Conservation (phyloP, 2,888 invertebrate genomes). For the Agriopis marginaria region DNA sequence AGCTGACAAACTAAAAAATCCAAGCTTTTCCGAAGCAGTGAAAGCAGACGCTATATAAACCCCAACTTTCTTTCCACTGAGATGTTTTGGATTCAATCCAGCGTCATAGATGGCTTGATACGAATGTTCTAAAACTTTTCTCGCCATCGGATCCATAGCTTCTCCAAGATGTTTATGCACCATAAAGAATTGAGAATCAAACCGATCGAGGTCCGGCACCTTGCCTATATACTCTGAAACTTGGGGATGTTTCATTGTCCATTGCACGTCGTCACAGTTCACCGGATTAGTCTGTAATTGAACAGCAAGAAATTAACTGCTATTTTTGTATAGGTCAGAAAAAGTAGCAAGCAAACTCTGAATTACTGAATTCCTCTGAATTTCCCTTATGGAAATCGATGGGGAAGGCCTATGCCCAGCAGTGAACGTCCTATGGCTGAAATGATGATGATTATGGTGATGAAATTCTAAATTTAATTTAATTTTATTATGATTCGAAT, state of each 20-base stretch:
- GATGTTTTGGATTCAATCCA: constrained; percentile 85
- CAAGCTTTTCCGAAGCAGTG: constrained; percentile 86
- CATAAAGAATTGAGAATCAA: constrained; percentile 90
- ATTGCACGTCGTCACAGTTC: constrained; percentile 82
- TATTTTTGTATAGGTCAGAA: too few species aligned
- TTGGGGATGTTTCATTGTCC: constrained; percentile 66
- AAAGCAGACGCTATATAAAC: constrained; percentile 78
- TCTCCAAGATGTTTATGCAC: constrained; percentile 88
- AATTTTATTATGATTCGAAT: too few species aligned
- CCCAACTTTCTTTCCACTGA: constrained; percentile 84
- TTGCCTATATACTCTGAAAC: constrained; percentile 88
- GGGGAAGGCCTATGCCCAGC: too few species aligned
- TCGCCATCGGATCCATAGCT: constrained; percentile 81
- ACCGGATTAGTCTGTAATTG: constrained; percentile 82
- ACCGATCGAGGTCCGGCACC: constrained; percentile 85
- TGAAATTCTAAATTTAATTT: too few species aligned
- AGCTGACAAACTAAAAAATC: background rate
- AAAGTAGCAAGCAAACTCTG: too few species aligned
- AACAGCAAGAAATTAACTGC: background rate
- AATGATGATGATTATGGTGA: too few species aligned
- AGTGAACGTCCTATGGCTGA: too few species aligned
- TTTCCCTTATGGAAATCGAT: too few species aligned
- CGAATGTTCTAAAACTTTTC: constrained; percentile 90
- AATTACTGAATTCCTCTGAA: too few species aligned
- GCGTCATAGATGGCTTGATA: constrained; percentile 92